These are phyloP conservation scores for Neodiprion virginianus DNA, from an alignment of 1,140 invertebrate species.

Conservation along the genomic window DNA sequence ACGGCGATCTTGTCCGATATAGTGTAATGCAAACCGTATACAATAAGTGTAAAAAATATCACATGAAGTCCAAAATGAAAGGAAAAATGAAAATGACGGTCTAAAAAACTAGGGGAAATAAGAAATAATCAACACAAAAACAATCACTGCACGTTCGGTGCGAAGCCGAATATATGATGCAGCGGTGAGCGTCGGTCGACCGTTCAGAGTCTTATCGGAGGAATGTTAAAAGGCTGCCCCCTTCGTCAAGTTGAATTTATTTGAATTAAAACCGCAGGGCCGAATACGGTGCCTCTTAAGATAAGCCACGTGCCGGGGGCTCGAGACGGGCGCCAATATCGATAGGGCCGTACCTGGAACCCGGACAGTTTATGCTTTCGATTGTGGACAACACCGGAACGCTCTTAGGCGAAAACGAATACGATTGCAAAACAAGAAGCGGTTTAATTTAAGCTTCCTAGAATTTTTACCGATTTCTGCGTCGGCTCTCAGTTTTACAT, in stretches of 20 bases:
- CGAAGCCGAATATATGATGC: not conserved
- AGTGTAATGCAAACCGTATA: too few species aligned
- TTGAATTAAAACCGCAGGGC: slow-evolving; percentile 55
- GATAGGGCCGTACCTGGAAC: slow-evolving; percentile 29
- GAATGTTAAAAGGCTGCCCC: slow-evolving; percentile 61
- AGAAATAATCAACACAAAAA: not conserved
- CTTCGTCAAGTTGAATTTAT: slow-evolving; percentile 61
- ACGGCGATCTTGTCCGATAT: too few species aligned
- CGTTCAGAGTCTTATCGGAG: slow-evolving; percentile 44
- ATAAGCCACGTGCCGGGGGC: slow-evolving; percentile 35
- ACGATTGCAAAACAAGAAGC: slow-evolving; percentile 45
- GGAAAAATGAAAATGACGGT: not conserved
- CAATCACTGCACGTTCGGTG: not conserved
- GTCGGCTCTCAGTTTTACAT: too few species aligned
- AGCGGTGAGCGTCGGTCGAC: not conserved
- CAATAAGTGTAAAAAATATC: too few species aligned
- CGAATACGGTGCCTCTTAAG: slow-evolving; percentile 46
- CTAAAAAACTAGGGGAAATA: too few species aligned
- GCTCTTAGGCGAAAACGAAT: slow-evolving; percentile 52
- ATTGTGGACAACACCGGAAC: slow-evolving; percentile 62
- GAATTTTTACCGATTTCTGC: slow-evolving; percentile 21
- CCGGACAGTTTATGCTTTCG: slow-evolving; percentile 60
- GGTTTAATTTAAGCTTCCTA: slow-evolving; percentile 53
- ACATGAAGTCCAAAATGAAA: not conserved
- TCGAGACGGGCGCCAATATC: slow-evolving; percentile 17